Conservation (phyloP, 2,888 invertebrate genomes). For the Yponomeuta malinellus region DNA sequence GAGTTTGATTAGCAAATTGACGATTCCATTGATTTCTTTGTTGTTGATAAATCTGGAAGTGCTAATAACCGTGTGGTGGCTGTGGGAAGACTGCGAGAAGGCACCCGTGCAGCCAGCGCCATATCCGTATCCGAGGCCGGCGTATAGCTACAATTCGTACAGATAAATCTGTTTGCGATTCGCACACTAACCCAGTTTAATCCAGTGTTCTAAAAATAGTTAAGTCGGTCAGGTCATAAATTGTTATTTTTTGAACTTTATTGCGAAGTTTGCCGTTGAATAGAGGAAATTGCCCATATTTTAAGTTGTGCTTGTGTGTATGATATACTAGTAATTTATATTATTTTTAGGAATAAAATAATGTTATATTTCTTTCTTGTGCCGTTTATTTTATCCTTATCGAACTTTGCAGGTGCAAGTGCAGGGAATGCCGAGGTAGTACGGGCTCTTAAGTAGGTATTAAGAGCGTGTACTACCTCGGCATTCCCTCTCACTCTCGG, state of each 20-base stretch:
- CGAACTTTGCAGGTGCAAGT: neutral
- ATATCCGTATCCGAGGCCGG: constrained; percentile 33
- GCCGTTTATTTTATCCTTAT: neutral
- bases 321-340: neutral
- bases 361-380: neutral
- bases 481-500: too few relatives aligned
- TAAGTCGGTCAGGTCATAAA: constrained; percentile 7
- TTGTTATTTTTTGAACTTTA: neutral
- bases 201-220: constrained; percentile 33
- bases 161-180: constrained; percentile 22
- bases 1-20: constrained; percentile 53
- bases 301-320: neutral
- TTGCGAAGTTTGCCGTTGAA: neutral
- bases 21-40: constrained; percentile 57
- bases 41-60: constrained; percentile 62
- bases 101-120: constrained; percentile 21
- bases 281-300: neutral
- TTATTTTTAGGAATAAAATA: neutral
- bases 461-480: neutral
- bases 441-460: too few relatives aligned
- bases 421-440: too few relatives aligned
- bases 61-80: constrained; percentile 63
- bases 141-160: constrained; percentile 38
- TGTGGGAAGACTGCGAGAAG: constrained; percentile 65
- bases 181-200: constrained; percentile 5